Base-by-base conservation (phyloP, 2,888 invertebrate species). In the Stenichneumon culpator region DNA sequence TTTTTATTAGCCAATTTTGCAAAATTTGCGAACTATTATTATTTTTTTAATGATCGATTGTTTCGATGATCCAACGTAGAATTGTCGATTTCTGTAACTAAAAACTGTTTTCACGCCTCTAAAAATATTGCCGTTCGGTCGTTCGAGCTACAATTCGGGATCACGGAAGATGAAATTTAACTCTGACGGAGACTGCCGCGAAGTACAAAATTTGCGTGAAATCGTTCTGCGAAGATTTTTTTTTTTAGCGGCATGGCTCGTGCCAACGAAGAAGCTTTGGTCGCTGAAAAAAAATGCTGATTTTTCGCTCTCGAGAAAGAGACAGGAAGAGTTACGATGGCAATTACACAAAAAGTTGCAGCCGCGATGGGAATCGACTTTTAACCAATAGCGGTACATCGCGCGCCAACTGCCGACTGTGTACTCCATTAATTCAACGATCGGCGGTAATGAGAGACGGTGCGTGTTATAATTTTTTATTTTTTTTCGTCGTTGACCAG, bases 341-440 rank as follows among this genome's bases (percentile, higher is more conserved):
- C 50, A 75, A 75, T 75, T 75, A 57, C 57, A 57, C 11, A 75
- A 50, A 65, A 36, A 75, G 32, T 19, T 14, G 36, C 3, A 28
- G 50, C 65, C 63, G 22, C 22, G 50, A 36, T 75, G 50, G 32
- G 63, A 50, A 32, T 28, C 50, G 65, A 65, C 47, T 50, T 63
- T 22, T 22, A 57, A 75, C 19, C 75, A 50, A 75, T 28, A 60
- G 57, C 73, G 44, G 39, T 75, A 32, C 50, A 60, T 65, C 75
- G 74, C 60, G 28, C 60, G 47, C 25, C 28, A 6, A 74, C 74
- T 47, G 25, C 36, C 39, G 11, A 75, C 28, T 25, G 57, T 60
- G 32, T 63, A 25, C 25, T 73, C 16, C 73, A 73, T 73, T 73
- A 57, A 60, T 73, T 73, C 60, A 60, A 44, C 73, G 73, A 73